Conservation (phyloP, 2,797 vertebrate genomes). For the Poeciliopsis presidionis region DNA sequence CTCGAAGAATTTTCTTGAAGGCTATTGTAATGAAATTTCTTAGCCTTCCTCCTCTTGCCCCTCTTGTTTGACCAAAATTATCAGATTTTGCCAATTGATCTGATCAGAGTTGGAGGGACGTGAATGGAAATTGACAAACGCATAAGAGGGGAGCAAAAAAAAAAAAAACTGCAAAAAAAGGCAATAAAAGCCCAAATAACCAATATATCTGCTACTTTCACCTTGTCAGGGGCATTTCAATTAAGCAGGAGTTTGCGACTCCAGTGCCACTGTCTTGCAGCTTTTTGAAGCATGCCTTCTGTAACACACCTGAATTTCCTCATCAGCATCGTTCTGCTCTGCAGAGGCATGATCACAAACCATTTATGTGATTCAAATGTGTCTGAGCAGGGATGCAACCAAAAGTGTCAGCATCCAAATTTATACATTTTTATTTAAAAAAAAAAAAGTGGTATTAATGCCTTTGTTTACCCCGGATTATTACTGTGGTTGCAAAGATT, state of each 20-base stretch:
- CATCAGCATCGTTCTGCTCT: background rate
- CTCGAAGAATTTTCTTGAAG: background rate
- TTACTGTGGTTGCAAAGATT: background rate
- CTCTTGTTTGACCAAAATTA: background rate
- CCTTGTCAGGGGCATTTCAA: background rate
- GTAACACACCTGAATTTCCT: background rate
- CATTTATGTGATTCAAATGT: background rate
- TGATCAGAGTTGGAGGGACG: background rate
- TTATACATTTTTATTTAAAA: background rate
- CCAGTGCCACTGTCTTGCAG: background rate
- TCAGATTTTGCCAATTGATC: background rate
- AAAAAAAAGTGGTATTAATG: background rate
- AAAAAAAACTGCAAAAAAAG: background rate
- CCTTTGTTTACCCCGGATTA: background rate
- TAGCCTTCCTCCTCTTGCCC: background rate
- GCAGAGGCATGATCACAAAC: background rate
- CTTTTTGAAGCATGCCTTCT: background rate
- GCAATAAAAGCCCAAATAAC: too few species aligned
- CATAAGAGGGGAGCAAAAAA: background rate
- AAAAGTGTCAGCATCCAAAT: background rate
- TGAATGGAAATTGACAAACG: background rate
- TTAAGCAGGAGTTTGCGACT: background rate
- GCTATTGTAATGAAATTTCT: background rate
- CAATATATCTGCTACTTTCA: background rate
- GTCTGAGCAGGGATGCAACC: background rate